A percentile compares a stretch with the other conserved stretches of the same genome.
Evolutionary conservation across 2,888 invertebrate species (phyloP).

Genomic region (Andrena hattorfiana): DNA sequence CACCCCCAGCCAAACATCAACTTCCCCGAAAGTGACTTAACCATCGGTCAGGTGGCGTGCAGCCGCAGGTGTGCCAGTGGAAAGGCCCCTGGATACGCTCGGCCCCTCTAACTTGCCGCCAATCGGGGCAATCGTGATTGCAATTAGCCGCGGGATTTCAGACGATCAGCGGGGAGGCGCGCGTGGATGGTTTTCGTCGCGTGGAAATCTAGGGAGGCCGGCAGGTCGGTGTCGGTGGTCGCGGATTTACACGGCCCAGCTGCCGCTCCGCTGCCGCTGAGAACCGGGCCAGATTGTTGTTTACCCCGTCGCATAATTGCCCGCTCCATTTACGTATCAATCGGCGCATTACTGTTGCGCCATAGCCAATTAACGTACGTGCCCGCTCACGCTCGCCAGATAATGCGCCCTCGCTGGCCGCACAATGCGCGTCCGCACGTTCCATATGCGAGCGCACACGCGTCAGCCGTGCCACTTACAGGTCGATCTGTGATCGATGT

Average conservation of each 20-base stretch:
- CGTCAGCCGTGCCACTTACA: slow-evolving; percentile 6
- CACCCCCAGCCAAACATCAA: too few species aligned
- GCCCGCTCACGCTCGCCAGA: slow-evolving; percentile 31
- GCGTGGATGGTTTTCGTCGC: slow-evolving; percentile 40
- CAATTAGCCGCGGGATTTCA: slow-evolving; percentile 46
- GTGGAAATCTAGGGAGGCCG: background rate
- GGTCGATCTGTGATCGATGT: background rate
- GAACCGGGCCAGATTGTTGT: slow-evolving; percentile 63
- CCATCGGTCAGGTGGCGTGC: background rate
- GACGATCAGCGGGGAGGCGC: slow-evolving; percentile 10
- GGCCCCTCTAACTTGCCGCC: slow-evolving; percentile 49
- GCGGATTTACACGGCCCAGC: slow-evolving; percentile 61
- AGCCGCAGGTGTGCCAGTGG: background rate
- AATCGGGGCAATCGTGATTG: slow-evolving; percentile 49
- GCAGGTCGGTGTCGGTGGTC: slow-evolving; percentile 18
- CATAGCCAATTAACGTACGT: slow-evolving; percentile 69
- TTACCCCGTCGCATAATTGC: slow-evolving; percentile 73
- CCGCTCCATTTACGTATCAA: slow-evolving; percentile 76
- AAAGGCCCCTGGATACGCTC: background rate
- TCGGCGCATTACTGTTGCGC: slow-evolving; percentile 71
- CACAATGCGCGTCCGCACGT: slow-evolving; percentile 23
- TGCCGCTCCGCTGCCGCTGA: slow-evolving; percentile 49
- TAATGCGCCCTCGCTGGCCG: slow-evolving; percentile 35
- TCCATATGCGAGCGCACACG: slow-evolving; percentile 22
- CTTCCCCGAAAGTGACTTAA: background rate